Evolutionary conservation across 2,113 vertebrate genomes (phyloP).

Genomic region (Scalopus aquaticus): DNA sequence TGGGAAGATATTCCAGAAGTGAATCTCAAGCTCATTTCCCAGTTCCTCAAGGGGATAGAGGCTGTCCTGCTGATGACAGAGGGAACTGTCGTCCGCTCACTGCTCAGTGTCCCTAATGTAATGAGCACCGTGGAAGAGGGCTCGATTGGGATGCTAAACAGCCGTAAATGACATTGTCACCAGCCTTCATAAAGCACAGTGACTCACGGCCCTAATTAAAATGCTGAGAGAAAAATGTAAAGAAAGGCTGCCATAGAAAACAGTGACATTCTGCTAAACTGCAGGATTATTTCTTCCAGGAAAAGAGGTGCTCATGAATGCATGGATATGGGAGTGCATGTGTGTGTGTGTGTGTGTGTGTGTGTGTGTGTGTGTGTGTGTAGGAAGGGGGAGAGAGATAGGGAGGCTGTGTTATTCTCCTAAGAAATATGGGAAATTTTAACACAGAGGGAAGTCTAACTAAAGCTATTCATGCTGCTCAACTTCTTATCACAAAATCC

Average conservation of each 20-base stretch:
- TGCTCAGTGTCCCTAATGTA: conserved; percentile 37
- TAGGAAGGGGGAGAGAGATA: accelerated
- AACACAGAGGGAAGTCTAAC: background rate
- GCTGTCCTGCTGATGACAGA: conserved; percentile 43
- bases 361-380: background rate
- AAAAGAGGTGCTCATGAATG: background rate
- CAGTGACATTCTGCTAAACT: conserved; percentile 59
- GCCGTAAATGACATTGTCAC: conserved; percentile 74
- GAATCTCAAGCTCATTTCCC: background rate
- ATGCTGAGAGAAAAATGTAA: conserved; percentile 63
- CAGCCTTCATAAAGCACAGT: conserved; percentile 60
- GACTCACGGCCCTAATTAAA: conserved; percentile 78
- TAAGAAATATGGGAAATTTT: background rate
- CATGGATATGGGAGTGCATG: accelerated
- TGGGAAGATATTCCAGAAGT: background rate
- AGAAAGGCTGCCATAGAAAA: conserved; percentile 59
- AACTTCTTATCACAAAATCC: conserved; percentile 19
- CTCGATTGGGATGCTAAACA: conserved; percentile 63
- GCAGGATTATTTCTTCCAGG: conserved; percentile 63
- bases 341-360: background rate
- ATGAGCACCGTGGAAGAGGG: conserved; percentile 51
- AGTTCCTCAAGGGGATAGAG: background rate
- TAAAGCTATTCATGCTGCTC: background rate
- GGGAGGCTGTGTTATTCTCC: background rate
- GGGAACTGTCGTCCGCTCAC: background rate